Base-by-base conservation (phyloP, 2,888 invertebrate species). In the Polia nebulosa region DNA sequence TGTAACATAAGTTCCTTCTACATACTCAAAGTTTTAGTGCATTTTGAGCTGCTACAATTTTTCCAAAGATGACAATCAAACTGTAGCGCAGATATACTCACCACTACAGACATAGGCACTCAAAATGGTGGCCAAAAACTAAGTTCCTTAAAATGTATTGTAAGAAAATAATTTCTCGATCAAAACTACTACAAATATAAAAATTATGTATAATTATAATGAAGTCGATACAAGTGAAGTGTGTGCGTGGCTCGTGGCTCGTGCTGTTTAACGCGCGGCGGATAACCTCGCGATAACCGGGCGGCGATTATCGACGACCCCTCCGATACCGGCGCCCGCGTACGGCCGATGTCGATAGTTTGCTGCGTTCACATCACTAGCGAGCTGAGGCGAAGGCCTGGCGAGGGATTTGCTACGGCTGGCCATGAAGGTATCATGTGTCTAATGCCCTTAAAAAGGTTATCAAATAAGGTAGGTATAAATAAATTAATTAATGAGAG, bases 181-280 rank as follows among this genome's bases (percentile, higher is more conserved):
- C 13, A 55, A 27, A 49, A 49, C 9, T 17, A 45, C 53, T 27
- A 22, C 20, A 41, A 58, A 58, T 76, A 41, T n/a, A 41, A 47
- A 36, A 44, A 73, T 45, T 60, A 39, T 64, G 63, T 68, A 15
- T 62, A 56, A 55, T 62, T 77, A 72, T 60, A 62, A 66, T 47
- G 9, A 60, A 44, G 15, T 45, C 62, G 32, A 47, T 60, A 59
- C 22, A 51, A 29, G 20, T 49, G 27, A 63, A 53, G 59, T 74
- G 68, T 74, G 75, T 80, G 73, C 57, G 72, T 85, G 89, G 88
- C 89, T 86, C 57, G 72, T 85, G 89, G 88, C 89, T 86, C 89
- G 88, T 88, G 89, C 89, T 68, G 83, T 39, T 53, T 78, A 80
- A 76, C 80, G 85, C 80, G 82, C 80, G 68, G 45, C 59, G 72